Conservation (phyloP, 1,140 invertebrate genomes). For the Euura lappo region DNA sequence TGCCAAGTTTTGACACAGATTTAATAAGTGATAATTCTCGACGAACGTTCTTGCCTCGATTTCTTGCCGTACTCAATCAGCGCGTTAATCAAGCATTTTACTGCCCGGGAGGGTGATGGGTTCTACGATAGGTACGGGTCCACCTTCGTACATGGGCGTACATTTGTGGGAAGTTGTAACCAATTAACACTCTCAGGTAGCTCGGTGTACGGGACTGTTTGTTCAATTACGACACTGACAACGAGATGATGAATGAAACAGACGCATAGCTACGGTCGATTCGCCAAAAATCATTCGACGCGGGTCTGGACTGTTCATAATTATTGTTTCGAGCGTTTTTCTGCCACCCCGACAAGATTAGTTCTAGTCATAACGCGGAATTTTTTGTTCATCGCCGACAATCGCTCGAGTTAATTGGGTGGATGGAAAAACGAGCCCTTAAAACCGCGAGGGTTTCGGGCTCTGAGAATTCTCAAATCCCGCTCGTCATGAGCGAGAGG, state of each 20-base stretch:
- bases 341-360: slow-evolving; percentile 24
- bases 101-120: neutral
- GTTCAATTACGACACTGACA: neutral
- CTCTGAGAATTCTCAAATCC: too few relatives aligned
- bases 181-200: neutral
- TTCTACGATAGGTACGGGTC: neutral
- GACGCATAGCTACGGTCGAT: neutral
- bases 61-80: slow-evolving; percentile 3
- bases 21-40: neutral
- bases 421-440: neutral
- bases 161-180: neutral
- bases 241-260: too few relatives aligned
- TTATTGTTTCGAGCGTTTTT: slow-evolving; percentile 29
- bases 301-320: slow-evolving; percentile 14
- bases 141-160: neutral
- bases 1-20: neutral
- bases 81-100: slow-evolving; percentile 3
- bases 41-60: neutral
- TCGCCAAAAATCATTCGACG: neutral
- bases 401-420: slow-evolving; percentile 38
- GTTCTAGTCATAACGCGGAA: slow-evolving; percentile 31
- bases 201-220: too few relatives aligned
- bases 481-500: too few relatives aligned
- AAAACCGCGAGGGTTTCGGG: too few relatives aligned
- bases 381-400: slow-evolving; percentile 30